Conservation (phyloP, 2,113 vertebrate genomes). For the Microtus richardsoni region DNA sequence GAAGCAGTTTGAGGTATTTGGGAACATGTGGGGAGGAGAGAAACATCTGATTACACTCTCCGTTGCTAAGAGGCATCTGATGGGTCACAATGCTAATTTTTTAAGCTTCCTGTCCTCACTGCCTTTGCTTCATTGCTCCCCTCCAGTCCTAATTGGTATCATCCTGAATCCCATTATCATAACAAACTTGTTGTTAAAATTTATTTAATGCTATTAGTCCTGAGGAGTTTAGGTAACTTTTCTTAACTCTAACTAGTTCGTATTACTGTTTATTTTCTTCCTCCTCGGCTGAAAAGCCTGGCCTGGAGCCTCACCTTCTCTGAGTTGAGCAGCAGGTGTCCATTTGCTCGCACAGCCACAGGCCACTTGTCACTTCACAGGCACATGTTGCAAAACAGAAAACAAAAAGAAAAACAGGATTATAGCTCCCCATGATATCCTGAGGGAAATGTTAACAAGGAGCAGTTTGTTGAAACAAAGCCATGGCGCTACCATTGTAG, state of each 20-base stretch:
- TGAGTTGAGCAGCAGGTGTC: constrained; percentile 97
- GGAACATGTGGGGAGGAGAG: too few relatives aligned
- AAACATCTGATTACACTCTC: too few relatives aligned
- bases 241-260: not conserved
- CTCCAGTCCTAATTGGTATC: not conserved
- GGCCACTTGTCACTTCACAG: constrained; percentile 95
- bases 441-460: constrained; percentile 37
- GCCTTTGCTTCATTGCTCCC: not conserved
- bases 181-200: not conserved
- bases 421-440: constrained; percentile 20
- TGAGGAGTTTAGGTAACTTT: not conserved
- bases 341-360: constrained; percentile 95
- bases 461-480: constrained; percentile 40
- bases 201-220: not conserved
- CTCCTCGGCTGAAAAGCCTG: not conserved
- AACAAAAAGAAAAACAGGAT: constrained; percentile 54
- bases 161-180: not conserved
- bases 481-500: not conserved
- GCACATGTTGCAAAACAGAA: constrained; percentile 53
- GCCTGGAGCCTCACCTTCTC: constrained; percentile 91
- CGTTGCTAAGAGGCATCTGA: not conserved
- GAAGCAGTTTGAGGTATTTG: too few relatives aligned
- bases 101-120: not conserved
- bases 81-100: not conserved
- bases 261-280: not conserved